Evolutionary conservation across 2,888 invertebrate genomes (phyloP).

Genomic region (Andrena minutula): DNA sequence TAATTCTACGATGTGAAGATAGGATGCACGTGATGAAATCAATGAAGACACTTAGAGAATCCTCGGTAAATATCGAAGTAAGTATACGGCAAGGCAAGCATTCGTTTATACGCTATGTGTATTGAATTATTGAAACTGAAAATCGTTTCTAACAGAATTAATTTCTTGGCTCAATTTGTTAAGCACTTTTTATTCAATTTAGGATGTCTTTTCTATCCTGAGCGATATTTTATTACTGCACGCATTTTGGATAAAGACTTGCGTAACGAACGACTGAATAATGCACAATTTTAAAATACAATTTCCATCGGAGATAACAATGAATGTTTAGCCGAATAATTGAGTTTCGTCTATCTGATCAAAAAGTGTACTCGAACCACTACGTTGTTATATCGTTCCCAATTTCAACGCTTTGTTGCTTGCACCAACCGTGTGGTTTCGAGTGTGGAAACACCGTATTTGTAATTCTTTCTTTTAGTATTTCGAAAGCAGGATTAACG

Average conservation of each 20-base stretch:
- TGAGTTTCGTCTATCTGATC: not conserved
- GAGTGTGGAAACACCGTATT: not conserved
- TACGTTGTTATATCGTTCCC: not conserved
- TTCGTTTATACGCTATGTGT: not conserved
- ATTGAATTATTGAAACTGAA: not conserved
- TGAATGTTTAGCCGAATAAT: not conserved
- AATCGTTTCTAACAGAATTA: not conserved
- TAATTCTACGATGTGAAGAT: too few relatives aligned
- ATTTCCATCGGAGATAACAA: not conserved
- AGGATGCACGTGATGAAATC: not conserved
- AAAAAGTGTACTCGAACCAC: not conserved
- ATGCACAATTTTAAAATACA: not conserved
- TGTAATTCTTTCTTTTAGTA: not conserved
- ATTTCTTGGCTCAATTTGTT: not conserved
- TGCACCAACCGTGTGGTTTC: not conserved
- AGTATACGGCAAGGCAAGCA: not conserved
- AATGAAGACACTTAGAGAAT: not conserved
- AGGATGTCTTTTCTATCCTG: too few relatives aligned
- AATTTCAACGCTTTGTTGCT: constrained; percentile 6
- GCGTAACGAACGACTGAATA: not conserved
- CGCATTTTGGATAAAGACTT: too few relatives aligned
- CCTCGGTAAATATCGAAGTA: not conserved
- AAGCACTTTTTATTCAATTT: too few relatives aligned
- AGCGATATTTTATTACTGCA: too few relatives aligned
- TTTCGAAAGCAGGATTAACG: constrained; percentile 25